Conservation (phyloP, 64 coral and sea anemone species). For the Montipora efflorescens region DNA sequence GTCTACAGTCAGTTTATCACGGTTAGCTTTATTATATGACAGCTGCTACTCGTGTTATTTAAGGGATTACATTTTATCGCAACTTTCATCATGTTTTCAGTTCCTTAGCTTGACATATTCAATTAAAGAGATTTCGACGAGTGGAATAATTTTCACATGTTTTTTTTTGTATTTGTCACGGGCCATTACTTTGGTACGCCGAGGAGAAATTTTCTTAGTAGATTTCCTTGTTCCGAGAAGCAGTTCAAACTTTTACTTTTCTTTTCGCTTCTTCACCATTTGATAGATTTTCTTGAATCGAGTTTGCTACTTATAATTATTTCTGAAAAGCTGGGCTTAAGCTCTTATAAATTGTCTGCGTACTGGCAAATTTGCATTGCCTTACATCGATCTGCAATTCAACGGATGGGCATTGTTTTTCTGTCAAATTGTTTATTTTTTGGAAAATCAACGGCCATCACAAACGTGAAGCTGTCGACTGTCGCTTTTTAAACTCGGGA, state of each 20-base stretch:
- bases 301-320: background rate
- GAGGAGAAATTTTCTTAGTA: background rate
- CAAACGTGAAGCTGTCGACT: background rate
- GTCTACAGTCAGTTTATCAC: background rate
- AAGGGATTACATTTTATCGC: slow-evolving; percentile 1
- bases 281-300: background rate
- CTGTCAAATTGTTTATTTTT: slow-evolving; percentile 26
- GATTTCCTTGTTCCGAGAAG: too few species aligned
- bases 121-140: slow-evolving; percentile 5
- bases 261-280: too few species aligned
- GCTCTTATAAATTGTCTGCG: background rate
- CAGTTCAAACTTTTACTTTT: too few species aligned
- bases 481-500: background rate
- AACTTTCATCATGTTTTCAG: background rate
- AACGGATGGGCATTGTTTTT: background rate
- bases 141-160: background rate
- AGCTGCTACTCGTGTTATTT: background rate
- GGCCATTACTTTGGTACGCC: background rate
- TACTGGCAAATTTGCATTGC: slow-evolving; percentile 40
- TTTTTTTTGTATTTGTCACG: background rate
- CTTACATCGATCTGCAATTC: slow-evolving; percentile 14
- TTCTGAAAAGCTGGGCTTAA: background rate
- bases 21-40: background rate
- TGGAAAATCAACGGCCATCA: slow-evolving; percentile 12
- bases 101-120: background rate